Evolutionary conservation across 2,888 invertebrate genomes (phyloP).

Genomic region (Volucella inanis): DNA sequence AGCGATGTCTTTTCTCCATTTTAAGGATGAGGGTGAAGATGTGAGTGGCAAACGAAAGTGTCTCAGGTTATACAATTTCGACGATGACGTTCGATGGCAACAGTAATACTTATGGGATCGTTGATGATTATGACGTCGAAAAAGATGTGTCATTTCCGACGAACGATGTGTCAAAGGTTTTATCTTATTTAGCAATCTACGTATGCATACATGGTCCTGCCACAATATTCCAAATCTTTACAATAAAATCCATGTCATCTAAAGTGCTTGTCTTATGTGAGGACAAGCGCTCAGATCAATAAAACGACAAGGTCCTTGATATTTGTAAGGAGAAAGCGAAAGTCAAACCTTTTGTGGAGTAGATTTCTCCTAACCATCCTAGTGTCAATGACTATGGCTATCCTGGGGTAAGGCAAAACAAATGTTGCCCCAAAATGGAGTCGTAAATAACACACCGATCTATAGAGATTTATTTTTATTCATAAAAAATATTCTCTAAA

Average conservation of each 20-base stretch:
- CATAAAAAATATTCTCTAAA: constrained; percentile 55
- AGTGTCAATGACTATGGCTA: constrained; percentile 43
- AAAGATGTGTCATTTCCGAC: constrained; percentile 59
- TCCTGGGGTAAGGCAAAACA: constrained; percentile 49
- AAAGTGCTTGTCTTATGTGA: constrained; percentile 29
- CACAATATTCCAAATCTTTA: constrained; percentile 54
- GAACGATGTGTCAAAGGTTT: constrained; percentile 71
- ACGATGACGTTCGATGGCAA: constrained; percentile 9
- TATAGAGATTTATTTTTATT: constrained; percentile 66
- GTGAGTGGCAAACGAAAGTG: constrained; percentile 1
- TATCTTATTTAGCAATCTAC: constrained; percentile 27
- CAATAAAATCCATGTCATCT: constrained; percentile 60
- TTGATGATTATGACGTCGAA: constrained; percentile 53
- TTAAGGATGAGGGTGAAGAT: constrained; percentile 17
- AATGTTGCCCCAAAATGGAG: constrained; percentile 46
- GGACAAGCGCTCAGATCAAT: constrained; percentile 36
- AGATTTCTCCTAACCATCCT: not conserved
- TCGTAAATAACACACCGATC: constrained; percentile 65
- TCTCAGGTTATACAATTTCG: constrained; percentile 1
- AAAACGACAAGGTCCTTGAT: constrained; percentile 62
- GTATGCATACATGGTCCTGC: constrained; percentile 10
- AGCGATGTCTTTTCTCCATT: constrained; percentile 33
- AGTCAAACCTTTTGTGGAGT: constrained; percentile 4
- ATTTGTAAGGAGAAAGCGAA: not conserved
- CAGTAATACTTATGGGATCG: constrained; percentile 36